Evolutionary conservation across 2,113 vertebrate genomes (phyloP).

Genomic region (Rana temporaria): DNA sequence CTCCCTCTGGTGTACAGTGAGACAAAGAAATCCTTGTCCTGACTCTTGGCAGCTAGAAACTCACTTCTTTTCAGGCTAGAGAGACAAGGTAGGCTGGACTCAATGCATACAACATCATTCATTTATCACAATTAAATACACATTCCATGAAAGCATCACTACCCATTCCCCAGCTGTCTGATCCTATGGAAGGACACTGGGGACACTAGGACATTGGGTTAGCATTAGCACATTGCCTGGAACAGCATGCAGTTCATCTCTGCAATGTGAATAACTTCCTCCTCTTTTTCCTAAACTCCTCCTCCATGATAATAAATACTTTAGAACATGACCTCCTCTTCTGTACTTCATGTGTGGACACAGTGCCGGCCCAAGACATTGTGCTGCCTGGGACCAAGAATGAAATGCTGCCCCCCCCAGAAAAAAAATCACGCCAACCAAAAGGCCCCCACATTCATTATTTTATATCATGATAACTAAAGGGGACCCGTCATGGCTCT

Average conservation of each 20-base stretch:
- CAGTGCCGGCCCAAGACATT: no score
- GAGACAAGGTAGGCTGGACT: no score
- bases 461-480: no score
- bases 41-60: not conserved
- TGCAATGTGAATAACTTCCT: conserved; percentile 41
- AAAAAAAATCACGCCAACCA: no score
- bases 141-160: not conserved
- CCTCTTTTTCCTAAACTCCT: conserved; percentile 32
- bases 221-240: conserved; percentile 12
- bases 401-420: no score
- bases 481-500: no score
- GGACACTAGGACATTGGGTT: not conserved
- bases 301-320: conserved; percentile 15
- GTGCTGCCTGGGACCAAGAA: no score
- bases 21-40: conserved; percentile 30
- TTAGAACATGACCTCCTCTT: conserved; percentile 1
- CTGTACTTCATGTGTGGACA: not conserved
- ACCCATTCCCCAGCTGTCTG: not conserved
- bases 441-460: no score
- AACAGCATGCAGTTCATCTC: not conserved
- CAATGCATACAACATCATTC: no score
- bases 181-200: not conserved
- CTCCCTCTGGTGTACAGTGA: conserved; percentile 41
- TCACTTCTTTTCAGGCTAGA: no score
- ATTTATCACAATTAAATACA: no score